These are phyloP conservation scores for Micrasema longulum DNA, from an alignment of 1,140 invertebrate species.

Conservation along the genomic window DNA sequence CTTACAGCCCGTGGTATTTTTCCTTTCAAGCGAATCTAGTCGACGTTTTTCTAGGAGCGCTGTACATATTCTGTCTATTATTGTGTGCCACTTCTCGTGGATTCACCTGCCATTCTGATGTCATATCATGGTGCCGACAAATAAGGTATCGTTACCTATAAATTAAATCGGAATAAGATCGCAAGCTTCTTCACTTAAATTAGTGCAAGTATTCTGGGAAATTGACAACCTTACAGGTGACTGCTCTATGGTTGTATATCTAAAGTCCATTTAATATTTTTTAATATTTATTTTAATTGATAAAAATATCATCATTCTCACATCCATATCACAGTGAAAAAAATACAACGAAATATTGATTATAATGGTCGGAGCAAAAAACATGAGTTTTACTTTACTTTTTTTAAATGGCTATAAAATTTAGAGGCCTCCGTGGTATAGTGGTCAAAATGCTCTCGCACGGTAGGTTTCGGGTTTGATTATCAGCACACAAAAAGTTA, in stretches of 20 bases:
- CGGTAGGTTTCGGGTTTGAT: too few relatives aligned
- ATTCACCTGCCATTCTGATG: conserved; percentile 35
- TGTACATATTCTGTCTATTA: conserved; percentile 15
- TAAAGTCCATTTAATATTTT: neutral
- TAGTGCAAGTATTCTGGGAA: conserved; percentile 24
- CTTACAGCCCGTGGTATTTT: neutral
- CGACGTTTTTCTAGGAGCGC: neutral
- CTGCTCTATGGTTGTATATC: neutral
- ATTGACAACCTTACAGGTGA: neutral
- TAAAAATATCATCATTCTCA: too few relatives aligned
- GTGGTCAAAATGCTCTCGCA: too few relatives aligned
- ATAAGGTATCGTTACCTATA: conserved; percentile 36
- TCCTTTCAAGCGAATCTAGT: neutral
- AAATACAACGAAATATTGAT: too few relatives aligned
- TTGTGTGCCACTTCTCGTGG: conserved; percentile 3
- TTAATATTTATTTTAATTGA: neutral
- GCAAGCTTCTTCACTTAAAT: conserved; percentile 31
- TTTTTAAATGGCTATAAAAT: too few relatives aligned
- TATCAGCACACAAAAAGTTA: too few relatives aligned
- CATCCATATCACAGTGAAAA: too few relatives aligned
- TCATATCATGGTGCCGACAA: conserved; percentile 43
- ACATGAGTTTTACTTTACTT: too few relatives aligned
- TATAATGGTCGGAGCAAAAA: too few relatives aligned
- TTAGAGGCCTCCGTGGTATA: too few relatives aligned
- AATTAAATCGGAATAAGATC: conserved; percentile 34